Evolutionary conservation across 2,888 invertebrate genomes (phyloP), one percentile per base, ranked within the genome.

Genomic region (Melieria crassipennis): DNA sequence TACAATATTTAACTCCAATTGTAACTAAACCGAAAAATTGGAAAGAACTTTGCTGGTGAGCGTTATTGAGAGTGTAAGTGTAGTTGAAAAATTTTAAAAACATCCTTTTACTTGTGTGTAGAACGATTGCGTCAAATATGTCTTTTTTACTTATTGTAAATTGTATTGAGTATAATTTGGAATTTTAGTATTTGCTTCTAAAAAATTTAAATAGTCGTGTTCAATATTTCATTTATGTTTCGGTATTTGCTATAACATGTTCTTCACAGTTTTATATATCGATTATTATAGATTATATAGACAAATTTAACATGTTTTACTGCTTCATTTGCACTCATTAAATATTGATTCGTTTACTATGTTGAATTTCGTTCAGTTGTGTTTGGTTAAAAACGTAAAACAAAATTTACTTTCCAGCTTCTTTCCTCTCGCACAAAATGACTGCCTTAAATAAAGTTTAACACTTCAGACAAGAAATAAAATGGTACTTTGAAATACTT

Each of bases 241-340:
- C 56, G 57, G 69, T 70, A 66, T 70, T 68, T 65, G 63, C 48
- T 61, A 65, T 74, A 69, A 69, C 71, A 73, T 74, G 55, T 71
- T 70, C 63, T 52, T 66, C 65, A 61, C 47, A 60, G 62, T 72
- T 69, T 42, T 55, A 71, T 72, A 65, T 69, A 62, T 62, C 11
- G 11, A 45, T 62, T 72, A 46, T 64, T 77, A 83, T 83, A 83
- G 84, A 83, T 83, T 84, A 84, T 84, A 84, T 84, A 83, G 81
- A 82, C 82, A 84, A 83, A 83, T 84, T 78, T 79, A 83, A 83
- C 83, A 70, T 50, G 50, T 60, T 9, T 67, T 67, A 52, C 52
- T 60, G 48, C 55, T 16, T 13, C 64, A 43, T 30, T n/a, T 42
- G 64, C 57, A 6, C 9, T 48, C 48, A 13, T n/a, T 50, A 42